Evolutionary conservation across 2,888 invertebrate genomes (phyloP), one percentile per base, ranked within the genome.

Genomic region (Lasioglossum calceatum): DNA sequence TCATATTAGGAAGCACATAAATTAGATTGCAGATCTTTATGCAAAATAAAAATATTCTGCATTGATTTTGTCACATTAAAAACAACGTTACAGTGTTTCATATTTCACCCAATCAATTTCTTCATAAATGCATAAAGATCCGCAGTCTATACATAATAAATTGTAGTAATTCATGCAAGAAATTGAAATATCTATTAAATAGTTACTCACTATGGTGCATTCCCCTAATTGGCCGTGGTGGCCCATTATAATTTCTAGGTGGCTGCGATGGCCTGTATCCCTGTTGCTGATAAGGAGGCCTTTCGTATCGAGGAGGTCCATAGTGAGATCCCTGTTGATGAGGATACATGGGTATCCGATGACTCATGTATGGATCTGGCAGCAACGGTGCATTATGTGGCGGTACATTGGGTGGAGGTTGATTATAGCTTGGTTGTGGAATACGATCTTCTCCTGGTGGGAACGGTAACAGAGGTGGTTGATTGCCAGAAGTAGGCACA

Each of bases 391-490:
- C 89, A 92, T 94, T 94, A 77, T 94, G 94, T 4, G 93, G 93
- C 7, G 93, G 92, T 77, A 93, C 89, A 82, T 93, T 92, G 14
- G 94, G 91, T 36, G 94, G 94, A 70, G 94, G 91, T 77, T 93
- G 93, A 88, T 93, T 94, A 47, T 92, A 93, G 86, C 92, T 93
- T 23, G 94, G 91, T 16, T 92, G 93, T 50, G 94, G 93, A 36
- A 94, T 93, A 32, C 95, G 93, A 75, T 95, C 95, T 86, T 95
- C 95, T 1, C 95, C 95, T 1, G 95, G 95, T 77, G 95, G 95
- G 87, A 94, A 95, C 4, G 95, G 94, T 78, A 95, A 76, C 19
- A 95, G 84, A 0, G 94, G 93, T 42, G 94, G 93, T 76, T 95
- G 95, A 82, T 88, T 93, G 47, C 90, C 88, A 4, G 92, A 89